Base-by-base conservation (phyloP, 2,888 invertebrate species). In the Dicyrtomina minuta region DNA sequence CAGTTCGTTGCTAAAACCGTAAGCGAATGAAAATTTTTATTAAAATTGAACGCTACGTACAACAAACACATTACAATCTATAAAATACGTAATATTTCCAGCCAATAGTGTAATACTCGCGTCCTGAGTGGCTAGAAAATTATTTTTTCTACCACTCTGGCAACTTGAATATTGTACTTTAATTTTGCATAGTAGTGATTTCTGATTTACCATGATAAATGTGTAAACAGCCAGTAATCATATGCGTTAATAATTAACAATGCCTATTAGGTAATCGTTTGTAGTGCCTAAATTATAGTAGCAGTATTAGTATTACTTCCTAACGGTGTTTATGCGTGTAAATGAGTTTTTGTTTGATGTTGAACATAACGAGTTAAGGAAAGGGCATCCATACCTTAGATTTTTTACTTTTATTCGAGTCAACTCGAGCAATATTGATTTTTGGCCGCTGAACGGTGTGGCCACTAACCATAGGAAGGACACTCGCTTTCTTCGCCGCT, bases 401-500 rank as follows among this genome's bases (percentile, higher is more conserved):
- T 41, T 68, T 68, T 26, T 61, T 61, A n/a, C 20, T 24, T 20
- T 39, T 41, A 17, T 17, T 58, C 58, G 58, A 22, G 60, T 68
- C 68, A 13, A 68, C 61, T 26, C 68, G 22, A 12, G 68, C n/a
- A 13, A 68, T 68, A 27, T 61, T 68, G 12, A 68, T 53, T 41
- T 68, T 68, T 2, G 68, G 61, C 15, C 55, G 33, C 13, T 68
- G 61, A 24, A 68, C 51, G 13, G 68, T 68, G 20, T 68, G 68
- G 5, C 68, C 68, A n/a, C 60, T 60, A 20, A 68, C 68, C 68
- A 68, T 68, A 1, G 68, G 68, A 6, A 68, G 51, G 10, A 68
- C 59, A 26, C 53, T 61, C 13, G 68, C 68, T 49, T 68, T 68
- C 26, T 59, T 58, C 10, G 68, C 44, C 20, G 53, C 55, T 4